A percentile compares a stretch with the other conserved stretches of the same genome.
phyloP scores from a whole-genome alignment of 2,797 vertebrate genomes.

The Enteromius unitaeniatus region DNA sequence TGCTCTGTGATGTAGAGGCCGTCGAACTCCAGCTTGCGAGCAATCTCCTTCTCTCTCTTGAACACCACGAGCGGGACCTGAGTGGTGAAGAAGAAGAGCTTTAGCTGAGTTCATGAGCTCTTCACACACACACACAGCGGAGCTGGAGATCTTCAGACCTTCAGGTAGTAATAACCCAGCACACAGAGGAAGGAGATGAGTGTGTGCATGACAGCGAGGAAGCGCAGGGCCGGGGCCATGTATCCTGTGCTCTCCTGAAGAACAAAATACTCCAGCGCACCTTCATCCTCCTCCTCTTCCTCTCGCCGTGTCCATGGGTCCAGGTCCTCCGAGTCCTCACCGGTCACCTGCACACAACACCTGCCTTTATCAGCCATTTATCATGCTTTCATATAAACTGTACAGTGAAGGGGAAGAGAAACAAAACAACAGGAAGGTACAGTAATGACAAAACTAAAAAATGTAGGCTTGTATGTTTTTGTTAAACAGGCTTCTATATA shows the following conservation, averaged over 20 bases:
- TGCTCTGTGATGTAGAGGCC: conserved; percentile 98
- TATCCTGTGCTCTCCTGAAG: conserved; percentile 97
- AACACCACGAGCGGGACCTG: conserved; percentile 97
- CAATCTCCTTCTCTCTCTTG: conserved; percentile 98
- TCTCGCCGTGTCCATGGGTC: conserved; percentile 87
- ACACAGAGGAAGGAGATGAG: conserved; percentile 96
- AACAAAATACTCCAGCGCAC: conserved; percentile 93
- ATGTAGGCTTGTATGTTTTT: too few species aligned
- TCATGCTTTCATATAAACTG: too few species aligned
- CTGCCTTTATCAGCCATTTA: too few species aligned
- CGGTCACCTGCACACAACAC: conserved; percentile 85
- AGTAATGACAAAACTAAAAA: too few species aligned
- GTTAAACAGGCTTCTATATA: too few species aligned
- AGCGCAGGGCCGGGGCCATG: conserved; percentile 93
- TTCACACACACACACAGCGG: not conserved
- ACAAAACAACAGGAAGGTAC: too few species aligned
- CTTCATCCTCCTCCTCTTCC: conserved; percentile 85
- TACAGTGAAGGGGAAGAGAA: too few species aligned
- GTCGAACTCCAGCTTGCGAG: conserved; percentile 96
- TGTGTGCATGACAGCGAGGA: conserved; percentile 91
- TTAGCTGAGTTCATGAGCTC: not conserved
- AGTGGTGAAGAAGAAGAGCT: not conserved
- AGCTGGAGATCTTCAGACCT: conserved; percentile 68
- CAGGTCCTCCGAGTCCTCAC: conserved; percentile 87
- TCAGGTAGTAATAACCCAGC: conserved; percentile 96